phyloP scores from a whole-genome alignment of 2,113 vertebrate species.

The Scatophagus argus region DNA sequence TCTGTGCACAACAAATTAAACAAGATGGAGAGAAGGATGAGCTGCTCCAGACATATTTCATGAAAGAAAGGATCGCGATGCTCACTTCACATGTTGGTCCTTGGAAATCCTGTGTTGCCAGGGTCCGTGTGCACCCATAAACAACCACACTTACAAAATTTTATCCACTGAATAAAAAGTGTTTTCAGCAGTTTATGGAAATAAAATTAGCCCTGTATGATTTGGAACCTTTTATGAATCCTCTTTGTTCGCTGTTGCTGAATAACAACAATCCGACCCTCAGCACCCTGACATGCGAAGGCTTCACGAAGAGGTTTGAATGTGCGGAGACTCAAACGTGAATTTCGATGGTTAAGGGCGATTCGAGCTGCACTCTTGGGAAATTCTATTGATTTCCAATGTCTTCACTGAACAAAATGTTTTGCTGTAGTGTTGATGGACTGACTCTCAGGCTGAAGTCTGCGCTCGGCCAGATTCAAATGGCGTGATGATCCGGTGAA shows the following conservation, averaged over 20 bases:
- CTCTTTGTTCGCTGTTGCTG: not conserved
- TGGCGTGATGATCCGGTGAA: not conserved
- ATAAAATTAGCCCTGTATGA: not conserved
- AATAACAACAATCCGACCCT: slow-evolving; percentile 40
- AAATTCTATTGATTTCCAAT: not conserved
- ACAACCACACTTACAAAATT: slow-evolving; percentile 8
- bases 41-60: slow-evolving; percentile 37
- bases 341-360: not conserved
- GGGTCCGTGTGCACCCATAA: slow-evolving; percentile 12
- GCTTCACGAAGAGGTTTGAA: slow-evolving; percentile 15
- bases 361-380: not conserved
- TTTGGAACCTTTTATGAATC: slow-evolving; percentile 11
- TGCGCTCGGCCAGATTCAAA: not conserved
- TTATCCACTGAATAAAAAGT: slow-evolving; percentile 10
- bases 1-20: slow-evolving; percentile 21
- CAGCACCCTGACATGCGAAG: not conserved
- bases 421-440: not conserved
- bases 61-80: slow-evolving; percentile 55
- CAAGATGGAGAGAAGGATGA: not conserved
- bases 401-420: slow-evolving; percentile 3
- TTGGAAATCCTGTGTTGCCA: slow-evolving; percentile 51
- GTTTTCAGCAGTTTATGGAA: slow-evolving; percentile 7
- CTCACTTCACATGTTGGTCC: slow-evolving; percentile 58
- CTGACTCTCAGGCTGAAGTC: not conserved
- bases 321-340: not conserved